These are phyloP conservation scores for Astreopora myriophthalma DNA, from an alignment of 64 coral and sea anemone genomes.

Conservation along the genomic window DNA sequence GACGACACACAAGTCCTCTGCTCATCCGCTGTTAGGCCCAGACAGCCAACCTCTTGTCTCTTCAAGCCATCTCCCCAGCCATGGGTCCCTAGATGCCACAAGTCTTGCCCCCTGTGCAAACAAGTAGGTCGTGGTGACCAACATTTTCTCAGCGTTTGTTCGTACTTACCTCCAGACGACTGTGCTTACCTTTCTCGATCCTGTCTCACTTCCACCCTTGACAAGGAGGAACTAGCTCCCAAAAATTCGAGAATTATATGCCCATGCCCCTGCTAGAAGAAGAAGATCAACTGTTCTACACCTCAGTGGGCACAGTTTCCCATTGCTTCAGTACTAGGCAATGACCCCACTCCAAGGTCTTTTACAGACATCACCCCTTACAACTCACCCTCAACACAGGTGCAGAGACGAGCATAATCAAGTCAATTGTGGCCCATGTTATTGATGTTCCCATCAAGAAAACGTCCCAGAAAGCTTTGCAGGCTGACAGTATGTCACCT, in stretches of 20 bases:
- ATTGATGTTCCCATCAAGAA: not conserved
- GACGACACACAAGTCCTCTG: not conserved
- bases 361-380: slow-evolving; percentile 7
- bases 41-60: not conserved
- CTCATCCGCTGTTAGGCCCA: not conserved
- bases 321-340: not conserved
- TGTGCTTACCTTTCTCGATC: not conserved
- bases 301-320: not conserved
- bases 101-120: slow-evolving; percentile 17
- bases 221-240: not conserved
- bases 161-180: slow-evolving; percentile 1
- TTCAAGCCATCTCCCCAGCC: not conserved
- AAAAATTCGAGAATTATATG: not conserved
- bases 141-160: slow-evolving; percentile 4
- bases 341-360: not conserved
- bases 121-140: slow-evolving; percentile 20
- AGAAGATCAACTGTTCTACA: not conserved
- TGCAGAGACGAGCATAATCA: slow-evolving; percentile 33
- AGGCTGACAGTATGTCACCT: not conserved
- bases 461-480: not conserved
- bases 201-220: not conserved
- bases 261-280: not conserved
- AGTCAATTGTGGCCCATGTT: not conserved
- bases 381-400: slow-evolving; percentile 45
- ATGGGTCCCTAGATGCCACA: not conserved